These are phyloP conservation scores for Drosophila mettleri DNA, from an alignment of 2,888 invertebrate species.

Conservation along the genomic window DNA sequence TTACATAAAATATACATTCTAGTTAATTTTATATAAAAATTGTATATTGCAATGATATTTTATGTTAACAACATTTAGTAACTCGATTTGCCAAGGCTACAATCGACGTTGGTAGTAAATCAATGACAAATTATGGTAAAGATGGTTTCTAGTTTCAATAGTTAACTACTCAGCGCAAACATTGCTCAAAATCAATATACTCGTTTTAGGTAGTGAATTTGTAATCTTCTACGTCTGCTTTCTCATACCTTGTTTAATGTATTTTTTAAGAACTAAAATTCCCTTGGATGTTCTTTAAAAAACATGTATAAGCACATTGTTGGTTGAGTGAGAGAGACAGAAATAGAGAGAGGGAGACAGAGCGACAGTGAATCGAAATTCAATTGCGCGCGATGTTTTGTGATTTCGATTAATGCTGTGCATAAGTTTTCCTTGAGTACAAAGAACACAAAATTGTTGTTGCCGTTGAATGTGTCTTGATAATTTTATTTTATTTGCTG, in stretches of 20 bases:
- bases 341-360: not conserved
- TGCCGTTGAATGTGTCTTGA: conserved; percentile 19
- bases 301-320: conserved; percentile 18
- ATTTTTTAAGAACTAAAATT: not conserved
- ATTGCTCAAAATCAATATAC: too few species aligned
- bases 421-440: conserved; percentile 23
- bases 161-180: too few species aligned
- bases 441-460: conserved; percentile 29
- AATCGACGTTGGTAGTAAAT: too few species aligned
- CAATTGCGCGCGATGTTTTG: conserved; percentile 34
- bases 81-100: too few species aligned
- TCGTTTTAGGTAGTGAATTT: too few species aligned
- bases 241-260: not conserved
- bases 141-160: too few species aligned
- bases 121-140: too few species aligned
- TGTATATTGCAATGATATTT: too few species aligned
- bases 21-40: too few species aligned
- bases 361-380: conserved; percentile 14
- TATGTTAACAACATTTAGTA: too few species aligned
- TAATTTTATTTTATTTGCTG: conserved; percentile 27
- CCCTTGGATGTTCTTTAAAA: not conserved
- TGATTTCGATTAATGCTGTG: conserved; percentile 30
- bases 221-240: not conserved
- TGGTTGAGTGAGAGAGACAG: conserved; percentile 1
- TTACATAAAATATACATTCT: too few species aligned